Conservation (phyloP, 2,113 vertebrate genomes). For the Butastur rufipennis region DNA sequence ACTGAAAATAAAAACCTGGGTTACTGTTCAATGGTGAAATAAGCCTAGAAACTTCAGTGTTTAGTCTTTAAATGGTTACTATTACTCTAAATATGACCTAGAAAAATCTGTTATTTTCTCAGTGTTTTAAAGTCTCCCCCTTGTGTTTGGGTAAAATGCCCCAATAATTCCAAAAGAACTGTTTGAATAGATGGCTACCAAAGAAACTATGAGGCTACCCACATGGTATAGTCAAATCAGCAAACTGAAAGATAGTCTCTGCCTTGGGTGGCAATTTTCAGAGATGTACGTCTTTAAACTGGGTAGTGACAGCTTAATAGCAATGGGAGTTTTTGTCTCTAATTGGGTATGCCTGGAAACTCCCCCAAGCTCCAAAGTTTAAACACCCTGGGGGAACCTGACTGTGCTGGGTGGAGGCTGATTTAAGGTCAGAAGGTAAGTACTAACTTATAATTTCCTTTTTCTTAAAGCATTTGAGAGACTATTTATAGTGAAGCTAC, state of each 20-base stretch:
- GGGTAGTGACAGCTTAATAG: not conserved
- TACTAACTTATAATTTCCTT: fast-evolving
- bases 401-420: not conserved
- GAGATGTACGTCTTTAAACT: not conserved
- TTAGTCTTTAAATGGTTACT: not conserved
- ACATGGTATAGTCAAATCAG: not conserved
- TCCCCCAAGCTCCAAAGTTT: not conserved
- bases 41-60: not conserved
- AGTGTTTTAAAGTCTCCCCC: not conserved
- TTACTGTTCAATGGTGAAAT: not conserved
- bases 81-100: not conserved
- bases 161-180: not conserved
- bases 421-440: not conserved
- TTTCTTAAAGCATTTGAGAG: fast-evolving
- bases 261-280: not conserved
- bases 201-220: not conserved
- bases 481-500: not conserved
- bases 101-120: not conserved
- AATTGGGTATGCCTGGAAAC: not conserved
- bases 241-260: not conserved
- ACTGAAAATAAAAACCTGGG: not conserved
- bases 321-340: not conserved
- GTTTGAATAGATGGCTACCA: not conserved
- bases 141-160: not conserved
- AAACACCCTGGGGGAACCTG: not conserved